Conservation (phyloP, 2,113 vertebrate species). For the Connochaetes taurinus region DNA sequence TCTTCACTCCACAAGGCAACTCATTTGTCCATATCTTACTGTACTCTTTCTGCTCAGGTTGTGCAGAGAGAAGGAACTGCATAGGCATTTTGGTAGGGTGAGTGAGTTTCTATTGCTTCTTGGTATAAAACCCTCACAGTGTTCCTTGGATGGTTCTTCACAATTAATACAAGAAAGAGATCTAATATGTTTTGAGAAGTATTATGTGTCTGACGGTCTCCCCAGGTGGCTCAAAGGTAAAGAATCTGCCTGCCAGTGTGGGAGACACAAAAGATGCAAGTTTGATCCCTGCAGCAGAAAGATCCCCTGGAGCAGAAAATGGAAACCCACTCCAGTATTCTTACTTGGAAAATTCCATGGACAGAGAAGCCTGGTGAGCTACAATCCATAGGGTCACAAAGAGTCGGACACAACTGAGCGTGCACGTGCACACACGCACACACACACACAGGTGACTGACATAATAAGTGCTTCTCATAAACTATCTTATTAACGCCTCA, state of each 20-base stretch:
- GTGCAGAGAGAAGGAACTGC: background rate
- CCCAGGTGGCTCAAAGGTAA: background rate
- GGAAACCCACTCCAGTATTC: background rate
- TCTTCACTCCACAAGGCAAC: background rate
- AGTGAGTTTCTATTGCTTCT: background rate
- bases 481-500: background rate
- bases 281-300: background rate
- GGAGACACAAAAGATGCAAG: background rate
- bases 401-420: rapidly evolving
- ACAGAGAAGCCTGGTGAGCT: background rate
- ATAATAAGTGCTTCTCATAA: background rate
- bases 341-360: background rate
- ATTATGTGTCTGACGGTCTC: background rate
- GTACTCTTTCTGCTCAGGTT: background rate
- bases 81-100: background rate
- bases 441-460: background rate
- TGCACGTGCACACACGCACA: background rate
- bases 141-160: background rate
- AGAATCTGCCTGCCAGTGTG: background rate
- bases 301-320: background rate
- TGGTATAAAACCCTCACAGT: background rate
- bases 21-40: background rate
- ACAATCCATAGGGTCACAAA: background rate
- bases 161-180: background rate
- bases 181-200: background rate